Evolutionary conservation across 2,888 invertebrate genomes (phyloP), one percentile per base, ranked within the genome.

Genomic region (Leucophora obtusa): DNA sequence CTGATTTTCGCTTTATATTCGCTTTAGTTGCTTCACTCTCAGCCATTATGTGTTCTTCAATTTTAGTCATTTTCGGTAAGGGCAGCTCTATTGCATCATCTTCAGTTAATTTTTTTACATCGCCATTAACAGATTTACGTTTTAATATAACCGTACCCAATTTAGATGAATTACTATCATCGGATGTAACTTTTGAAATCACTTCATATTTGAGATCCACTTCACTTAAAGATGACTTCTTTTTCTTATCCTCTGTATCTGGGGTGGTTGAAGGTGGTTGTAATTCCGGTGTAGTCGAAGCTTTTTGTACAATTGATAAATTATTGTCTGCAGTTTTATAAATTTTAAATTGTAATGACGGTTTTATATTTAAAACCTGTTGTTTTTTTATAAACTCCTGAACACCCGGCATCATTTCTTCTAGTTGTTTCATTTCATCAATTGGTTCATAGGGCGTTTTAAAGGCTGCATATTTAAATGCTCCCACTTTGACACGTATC

Each of bases 401-500:
- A 7, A 90, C 87, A 2, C 90, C 90, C 0, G 93, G 93, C 86
- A 95, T 92, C 92, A 95, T 93, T 82, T 92, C 88, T 86, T 93
- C 92, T 54, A 95, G 89, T 85, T 95, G 94, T 82, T 93, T 92
- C 9, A 91, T 87, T 83, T 94, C 91, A 70, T 93, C 92, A 10
- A 90, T 88, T 0, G 94, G 93, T 81, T 94, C 94, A 84, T 94
- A 94, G 0, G 91, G 92, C 24, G 94, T 94, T 83, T 94, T 94
- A 85, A 93, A 93, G 0, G 94, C 92, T 0, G 96, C 95, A 89
- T 94, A 95, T 33, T 93, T 91, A 87, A 96, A 96, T 82, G 91
- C 91, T 0, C 95, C 95, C 88, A 94, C 95, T 85, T 93, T 93
- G 51, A 92, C 91, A 77, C 92, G 93, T 82, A 97, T 92, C 84